Percentiles rank a stretch among this genome's conserved stretches.
Evolutionary conservation across 2,113 vertebrate species (phyloP).

Genomic region (Poeciliopsis turrubarensis): DNA sequence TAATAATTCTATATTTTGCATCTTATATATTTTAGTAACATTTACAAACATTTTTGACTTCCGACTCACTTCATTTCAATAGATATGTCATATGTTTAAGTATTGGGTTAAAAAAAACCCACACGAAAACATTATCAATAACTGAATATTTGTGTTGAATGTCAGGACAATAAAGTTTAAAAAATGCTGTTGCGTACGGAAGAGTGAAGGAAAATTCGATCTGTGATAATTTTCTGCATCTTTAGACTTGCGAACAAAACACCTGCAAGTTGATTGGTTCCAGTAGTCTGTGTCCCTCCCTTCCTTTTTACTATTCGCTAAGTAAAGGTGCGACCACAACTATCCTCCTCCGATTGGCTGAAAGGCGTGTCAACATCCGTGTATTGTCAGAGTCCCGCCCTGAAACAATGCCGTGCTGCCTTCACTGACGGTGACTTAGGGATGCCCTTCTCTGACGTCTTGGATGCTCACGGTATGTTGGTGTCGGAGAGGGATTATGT

Average conservation of each 20-base stretch:
- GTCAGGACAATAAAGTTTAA: no score
- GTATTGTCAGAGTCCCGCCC: slow-evolving; percentile 18
- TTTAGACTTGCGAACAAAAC: not conserved
- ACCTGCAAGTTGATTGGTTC: slow-evolving; percentile 54
- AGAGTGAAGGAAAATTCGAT: no score
- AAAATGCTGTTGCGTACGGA: no score
- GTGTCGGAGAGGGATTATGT: slow-evolving; percentile 30
- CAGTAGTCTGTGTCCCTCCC: no score
- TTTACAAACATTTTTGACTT: not conserved
- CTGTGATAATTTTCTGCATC: not conserved
- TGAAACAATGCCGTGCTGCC: slow-evolving; percentile 44
- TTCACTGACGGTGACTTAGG: slow-evolving; percentile 47
- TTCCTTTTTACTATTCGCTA: slow-evolving; percentile 50
- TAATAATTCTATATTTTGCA: no score
- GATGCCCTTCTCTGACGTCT: slow-evolving; percentile 73
- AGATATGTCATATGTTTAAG: not conserved
- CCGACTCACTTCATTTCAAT: not conserved
- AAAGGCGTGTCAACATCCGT: slow-evolving; percentile 10
- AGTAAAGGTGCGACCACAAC: no score
- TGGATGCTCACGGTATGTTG: slow-evolving; percentile 51
- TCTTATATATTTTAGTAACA: not conserved
- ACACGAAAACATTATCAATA: not conserved
- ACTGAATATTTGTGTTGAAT: no score
- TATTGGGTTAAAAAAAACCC: not conserved
- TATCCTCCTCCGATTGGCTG: slow-evolving; percentile 46